These are phyloP conservation scores for Oscarella lobularis DNA, from an alignment of 37 sponge, comb jelly and placozoan species.

Conservation along the genomic window DNA sequence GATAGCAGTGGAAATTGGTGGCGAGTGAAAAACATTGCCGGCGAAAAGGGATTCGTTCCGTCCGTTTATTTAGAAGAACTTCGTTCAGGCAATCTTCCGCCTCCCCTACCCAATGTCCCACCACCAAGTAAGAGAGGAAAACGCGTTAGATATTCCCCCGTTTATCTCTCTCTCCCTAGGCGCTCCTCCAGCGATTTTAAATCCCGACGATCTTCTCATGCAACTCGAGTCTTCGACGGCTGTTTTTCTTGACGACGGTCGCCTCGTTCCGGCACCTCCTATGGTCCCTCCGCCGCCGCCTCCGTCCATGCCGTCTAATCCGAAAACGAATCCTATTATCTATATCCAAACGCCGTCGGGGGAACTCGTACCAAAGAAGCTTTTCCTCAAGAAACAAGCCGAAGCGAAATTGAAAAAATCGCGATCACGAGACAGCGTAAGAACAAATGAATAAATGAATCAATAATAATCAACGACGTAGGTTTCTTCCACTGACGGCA, in stretches of 20 bases:
- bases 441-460: too few relatives aligned
- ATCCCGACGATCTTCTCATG: background rate
- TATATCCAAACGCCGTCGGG: too few relatives aligned
- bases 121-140: background rate
- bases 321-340: background rate
- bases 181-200: conserved; percentile 6
- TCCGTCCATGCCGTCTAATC: background rate
- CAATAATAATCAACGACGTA: too few relatives aligned
- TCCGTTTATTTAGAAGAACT: conserved; percentile 14
- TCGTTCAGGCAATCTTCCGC: conserved; percentile 16
- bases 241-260: conserved; percentile 10
- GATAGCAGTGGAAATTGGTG: conserved; percentile 29
- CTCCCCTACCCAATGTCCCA: conserved; percentile 8
- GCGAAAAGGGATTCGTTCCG: conserved; percentile 26
- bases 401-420: too few relatives aligned
- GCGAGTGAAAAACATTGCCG: conserved; percentile 33
- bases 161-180: background rate
- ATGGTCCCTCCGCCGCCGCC: conserved; percentile 15
- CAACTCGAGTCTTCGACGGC: background rate
- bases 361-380: too few relatives aligned
- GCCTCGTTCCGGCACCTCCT: conserved; percentile 8
- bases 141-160: too few relatives aligned
- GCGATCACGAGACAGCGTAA: too few relatives aligned
- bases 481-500: too few relatives aligned
- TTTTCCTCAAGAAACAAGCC: too few relatives aligned